phyloP scores from a whole-genome alignment of 2,797 vertebrate genomes.

The Apogon talboti region DNA sequence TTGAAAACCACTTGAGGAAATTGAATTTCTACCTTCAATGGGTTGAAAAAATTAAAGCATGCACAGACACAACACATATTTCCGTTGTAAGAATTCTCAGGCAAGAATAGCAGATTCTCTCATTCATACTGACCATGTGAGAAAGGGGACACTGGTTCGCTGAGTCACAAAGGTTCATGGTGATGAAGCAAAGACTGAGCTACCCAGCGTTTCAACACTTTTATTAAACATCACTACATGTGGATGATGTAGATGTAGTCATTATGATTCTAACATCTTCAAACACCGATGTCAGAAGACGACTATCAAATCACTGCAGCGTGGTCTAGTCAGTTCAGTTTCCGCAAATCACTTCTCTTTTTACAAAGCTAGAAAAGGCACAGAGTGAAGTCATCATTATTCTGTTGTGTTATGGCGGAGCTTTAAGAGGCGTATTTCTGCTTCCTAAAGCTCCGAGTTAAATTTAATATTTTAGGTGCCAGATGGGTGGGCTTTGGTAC shows the following conservation, averaged over 20 bases:
- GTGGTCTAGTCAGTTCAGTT: neutral
- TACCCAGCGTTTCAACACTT: neutral
- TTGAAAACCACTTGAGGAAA: conserved; percentile 53
- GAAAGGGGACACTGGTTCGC: neutral
- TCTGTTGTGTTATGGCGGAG: conserved; percentile 10
- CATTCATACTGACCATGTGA: conserved; percentile 2
- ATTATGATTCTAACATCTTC: neutral
- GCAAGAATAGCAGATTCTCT: neutral
- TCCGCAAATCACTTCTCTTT: conserved; percentile 11
- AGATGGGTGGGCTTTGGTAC: conserved; percentile 61
- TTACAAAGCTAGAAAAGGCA: conserved; percentile 12
- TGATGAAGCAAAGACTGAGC: conserved; percentile 16
- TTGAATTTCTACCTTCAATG: conserved; percentile 46
- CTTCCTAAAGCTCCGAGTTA: conserved; percentile 13
- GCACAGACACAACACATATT: neutral
- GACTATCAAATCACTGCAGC: conserved; percentile 3
- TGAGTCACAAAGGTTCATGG: neutral
- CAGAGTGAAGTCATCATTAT: conserved; percentile 27
- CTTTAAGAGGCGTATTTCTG: conserved; percentile 12
- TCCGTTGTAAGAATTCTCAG: neutral
- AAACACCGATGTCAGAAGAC: neutral
- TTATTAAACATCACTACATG: neutral
- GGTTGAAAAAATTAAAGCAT: conserved; percentile 9
- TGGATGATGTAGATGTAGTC: neutral
- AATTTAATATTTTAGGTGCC: conserved; percentile 49